Evolutionary conservation across 2,888 invertebrate genomes (phyloP), one percentile per base, ranked within the genome.

Genomic region (Spicauda simplicius): DNA sequence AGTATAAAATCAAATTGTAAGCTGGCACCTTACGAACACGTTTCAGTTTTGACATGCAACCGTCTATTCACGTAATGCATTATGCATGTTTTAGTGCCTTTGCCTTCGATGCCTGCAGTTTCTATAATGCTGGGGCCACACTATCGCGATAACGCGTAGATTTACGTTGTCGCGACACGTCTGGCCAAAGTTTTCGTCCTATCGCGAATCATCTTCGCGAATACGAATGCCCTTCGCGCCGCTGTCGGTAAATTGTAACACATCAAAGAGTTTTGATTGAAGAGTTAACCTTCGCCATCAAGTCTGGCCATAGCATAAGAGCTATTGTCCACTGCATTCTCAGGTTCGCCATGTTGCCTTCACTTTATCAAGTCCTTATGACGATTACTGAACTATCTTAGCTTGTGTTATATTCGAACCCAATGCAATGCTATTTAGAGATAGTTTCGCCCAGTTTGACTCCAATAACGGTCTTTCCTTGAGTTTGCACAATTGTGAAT

Each of bases 301-400:
- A n/a, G n/a, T n/a, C n/a, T n/a, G n/a, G n/a, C n/a, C n/a, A n/a
- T n/a, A n/a, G n/a, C n/a, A n/a, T n/a, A 25, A 78, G 79, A 76
- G 73, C 72, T 73, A 83, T 84, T 84, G 82, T 82, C 76, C 79
- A 54, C 52, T 65, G 58, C 65, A 30, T 54, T 65, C 45, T 45
- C 18, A 8, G 16, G 41, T 58, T 54, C 19, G 54, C 62, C 19
- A 20, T 54, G 45, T 52, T 25, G 25, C 5, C 52, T 59, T 53
- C 53, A 19, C 16, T 19, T 48, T 20, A 48, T 11, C 14, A 41
- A 41, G 55, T 19, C 50, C 56, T 65, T 73, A 72, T 68, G 68
- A 18, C 66, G 48, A 64, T 37, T 41, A n/a, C 65, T 3, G 41
- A 59, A 25, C 11, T 53, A 59, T 20, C 7, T 65, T 64, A 16